phyloP scores from a whole-genome alignment of 2,888 invertebrate species.

The Pristionchus arcanus region DNA sequence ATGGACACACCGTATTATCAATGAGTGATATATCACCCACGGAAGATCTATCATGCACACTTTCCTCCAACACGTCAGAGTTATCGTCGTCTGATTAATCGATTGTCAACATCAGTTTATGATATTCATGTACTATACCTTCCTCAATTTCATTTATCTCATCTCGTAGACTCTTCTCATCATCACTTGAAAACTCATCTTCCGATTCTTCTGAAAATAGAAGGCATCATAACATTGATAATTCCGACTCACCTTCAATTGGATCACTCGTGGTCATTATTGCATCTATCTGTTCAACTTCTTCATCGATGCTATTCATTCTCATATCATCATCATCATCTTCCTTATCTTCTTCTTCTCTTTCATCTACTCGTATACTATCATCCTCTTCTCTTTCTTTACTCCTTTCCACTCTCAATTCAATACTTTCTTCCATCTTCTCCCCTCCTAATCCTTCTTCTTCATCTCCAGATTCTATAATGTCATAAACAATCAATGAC shows the following conservation, averaged over 20 bases:
- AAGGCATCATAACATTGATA: not conserved
- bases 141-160: not conserved
- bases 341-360: not conserved
- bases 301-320: not conserved
- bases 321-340: no score
- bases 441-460: not conserved
- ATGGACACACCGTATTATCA: not conserved
- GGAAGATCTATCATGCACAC: not conserved
- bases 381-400: not conserved
- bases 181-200: not conserved
- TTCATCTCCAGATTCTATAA: not conserved
- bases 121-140: not conserved
- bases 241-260: not conserved
- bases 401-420: not conserved
- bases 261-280: not conserved
- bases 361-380: not conserved
- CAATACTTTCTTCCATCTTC: not conserved
- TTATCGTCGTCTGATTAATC: not conserved
- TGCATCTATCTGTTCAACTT: not conserved
- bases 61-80: not conserved
- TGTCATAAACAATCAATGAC: not conserved
- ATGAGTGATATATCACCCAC: not conserved
- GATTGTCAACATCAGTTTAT: not conserved
- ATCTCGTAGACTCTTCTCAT: not conserved
- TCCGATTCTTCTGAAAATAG: not conserved